Evolutionary conservation across 2,113 vertebrate species (phyloP), one percentile per base, ranked within the genome.

Genomic region (Corythaixoides concolor): DNA sequence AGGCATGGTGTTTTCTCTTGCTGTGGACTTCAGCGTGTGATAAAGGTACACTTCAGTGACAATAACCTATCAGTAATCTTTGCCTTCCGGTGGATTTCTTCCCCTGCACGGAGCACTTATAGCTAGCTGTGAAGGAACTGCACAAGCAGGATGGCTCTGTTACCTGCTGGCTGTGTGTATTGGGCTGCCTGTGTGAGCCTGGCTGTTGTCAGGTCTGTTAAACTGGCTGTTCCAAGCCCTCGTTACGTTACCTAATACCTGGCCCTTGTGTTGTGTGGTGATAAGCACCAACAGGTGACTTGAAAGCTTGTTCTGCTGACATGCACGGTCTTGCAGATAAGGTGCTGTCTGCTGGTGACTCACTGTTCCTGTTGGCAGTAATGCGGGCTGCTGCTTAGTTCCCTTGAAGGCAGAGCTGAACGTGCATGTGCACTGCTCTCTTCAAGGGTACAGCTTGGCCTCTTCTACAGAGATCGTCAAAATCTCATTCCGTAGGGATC

Each of bases 91-190:
- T 23, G 68, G 37, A 12, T 87, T 82, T 75, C 28, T 53, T 47
- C 6, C 8, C 23, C 28, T 45, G 3, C 18, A 33, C 15, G 75
- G 68, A 41, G 72, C 50, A 35, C 27, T 32, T 21, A 0, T 0
- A 59, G 70, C 17, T 15, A 21, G 32, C 89, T 74, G 28, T 32
- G 56, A 53, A 21, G 64, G 50, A 12, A 23, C 47, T 13, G 11
- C 18, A 13, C 1, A 6, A 82, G 52, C 76, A 75, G 58, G 72
- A 37, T 1, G 1, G 3, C 43, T 75, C 56, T 66, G 50, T 47
- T 68, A n/a, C 60, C 52, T 88, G 47, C 66, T 39, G 49, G 18
- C 3, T 64, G 43, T 6, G 0, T 43, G 24, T 33, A 8, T 39
- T 83, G 2, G 2, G 59, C 13, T 72, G 1, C 23, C 16, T 78